Percentiles rank a stretch among this genome's conserved stretches.
phyloP scores from a whole-genome alignment of 2,113 vertebrate species.

The Capreolus pygargus region DNA sequence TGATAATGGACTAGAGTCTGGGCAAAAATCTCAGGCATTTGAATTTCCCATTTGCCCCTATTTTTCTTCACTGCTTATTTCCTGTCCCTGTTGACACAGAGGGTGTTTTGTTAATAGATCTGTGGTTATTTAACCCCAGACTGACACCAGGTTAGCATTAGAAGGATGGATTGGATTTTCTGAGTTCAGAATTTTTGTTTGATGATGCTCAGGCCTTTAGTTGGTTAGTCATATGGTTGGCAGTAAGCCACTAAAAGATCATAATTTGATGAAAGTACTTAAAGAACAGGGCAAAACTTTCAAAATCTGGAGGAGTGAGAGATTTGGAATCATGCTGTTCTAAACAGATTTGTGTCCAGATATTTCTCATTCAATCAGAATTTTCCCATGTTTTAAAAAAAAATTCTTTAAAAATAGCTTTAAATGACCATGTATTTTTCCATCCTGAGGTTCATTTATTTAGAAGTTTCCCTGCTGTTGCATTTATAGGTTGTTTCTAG shows the following conservation, averaged over 20 bases:
- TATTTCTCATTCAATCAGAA: constrained; percentile 17
- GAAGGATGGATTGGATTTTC: constrained; percentile 14
- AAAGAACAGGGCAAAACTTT: neutral
- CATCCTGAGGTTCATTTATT: neutral
- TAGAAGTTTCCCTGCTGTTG: neutral
- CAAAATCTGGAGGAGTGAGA: neutral
- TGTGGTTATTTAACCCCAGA: neutral
- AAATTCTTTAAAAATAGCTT: neutral
- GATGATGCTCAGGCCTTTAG: neutral
- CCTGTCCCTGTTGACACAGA: neutral
- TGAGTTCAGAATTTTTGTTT: constrained; percentile 39
- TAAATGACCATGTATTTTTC: neutral
- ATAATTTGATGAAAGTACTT: constrained; percentile 27
- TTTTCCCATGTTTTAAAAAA: constrained; percentile 4
- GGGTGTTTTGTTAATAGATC: constrained; percentile 5
- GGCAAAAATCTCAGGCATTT: neutral
- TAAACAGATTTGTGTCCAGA: neutral
- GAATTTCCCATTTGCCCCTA: neutral
- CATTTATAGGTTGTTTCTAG: neutral
- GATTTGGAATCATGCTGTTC: neutral
- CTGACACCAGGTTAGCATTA: neutral
- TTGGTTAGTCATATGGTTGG: neutral
- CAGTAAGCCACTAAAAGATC: neutral
- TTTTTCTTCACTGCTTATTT: neutral
- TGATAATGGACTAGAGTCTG: neutral